Conservation (phyloP, 2,797 vertebrate species). For the Okamejei kenojei region DNA sequence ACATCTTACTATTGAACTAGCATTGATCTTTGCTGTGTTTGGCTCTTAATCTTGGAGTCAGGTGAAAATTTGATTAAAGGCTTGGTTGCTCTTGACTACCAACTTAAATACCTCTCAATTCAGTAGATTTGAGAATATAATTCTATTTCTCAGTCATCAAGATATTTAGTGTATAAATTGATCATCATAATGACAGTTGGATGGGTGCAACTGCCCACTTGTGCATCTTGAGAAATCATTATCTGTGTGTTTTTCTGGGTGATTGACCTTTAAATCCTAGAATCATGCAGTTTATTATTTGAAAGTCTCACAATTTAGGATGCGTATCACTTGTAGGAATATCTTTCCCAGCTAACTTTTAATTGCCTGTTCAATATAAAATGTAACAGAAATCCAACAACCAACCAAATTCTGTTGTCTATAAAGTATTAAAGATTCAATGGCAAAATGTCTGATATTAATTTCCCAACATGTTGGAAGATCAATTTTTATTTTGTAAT, state of each 20-base stretch:
- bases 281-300: background rate
- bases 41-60: background rate
- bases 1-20: background rate
- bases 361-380: background rate
- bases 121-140: too few relatives aligned
- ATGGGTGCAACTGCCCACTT: background rate
- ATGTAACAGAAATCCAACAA: background rate
- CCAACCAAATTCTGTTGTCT: background rate
- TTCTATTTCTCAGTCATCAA: too few relatives aligned
- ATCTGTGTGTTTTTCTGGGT: background rate
- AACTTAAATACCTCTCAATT: too few relatives aligned
- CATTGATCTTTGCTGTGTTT: background rate
- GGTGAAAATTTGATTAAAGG: too few relatives aligned
- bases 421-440: background rate
- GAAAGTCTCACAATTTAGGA: too few relatives aligned
- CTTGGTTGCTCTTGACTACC: too few relatives aligned
- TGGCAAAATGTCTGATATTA: too few relatives aligned
- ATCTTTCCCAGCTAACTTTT: background rate
- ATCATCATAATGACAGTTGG: background rate
- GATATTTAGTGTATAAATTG: too few relatives aligned
- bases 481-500: background rate
- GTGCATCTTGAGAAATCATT: background rate
- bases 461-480: too few relatives aligned
- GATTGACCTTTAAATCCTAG: background rate
- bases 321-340: background rate